Conservation (phyloP, 2,797 vertebrate genomes). For the Clarias pachynema region DNA sequence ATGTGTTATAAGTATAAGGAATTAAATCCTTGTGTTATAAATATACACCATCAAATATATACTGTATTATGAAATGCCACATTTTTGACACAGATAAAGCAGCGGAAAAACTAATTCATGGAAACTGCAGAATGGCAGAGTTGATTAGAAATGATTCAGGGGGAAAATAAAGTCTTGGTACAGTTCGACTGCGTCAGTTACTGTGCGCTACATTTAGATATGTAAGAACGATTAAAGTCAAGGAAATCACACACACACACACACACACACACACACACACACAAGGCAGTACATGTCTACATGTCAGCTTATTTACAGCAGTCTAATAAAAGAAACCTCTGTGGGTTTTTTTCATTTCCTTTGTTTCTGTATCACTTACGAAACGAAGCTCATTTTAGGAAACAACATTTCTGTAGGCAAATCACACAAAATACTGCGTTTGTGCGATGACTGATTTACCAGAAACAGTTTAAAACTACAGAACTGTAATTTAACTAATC, state of each 20-base stretch:
- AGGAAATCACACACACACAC: not conserved
- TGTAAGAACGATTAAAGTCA: constrained; percentile 9
- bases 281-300: not conserved
- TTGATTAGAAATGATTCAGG: constrained; percentile 13
- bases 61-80: not conserved
- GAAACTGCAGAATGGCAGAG: not conserved
- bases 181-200: not conserved
- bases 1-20: not conserved
- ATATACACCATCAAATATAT: not conserved
- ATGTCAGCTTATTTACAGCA: not conserved
- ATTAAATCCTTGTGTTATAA: not conserved
- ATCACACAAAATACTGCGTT: not conserved
- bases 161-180: not conserved
- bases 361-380: not conserved
- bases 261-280: not conserved
- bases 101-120: not conserved
- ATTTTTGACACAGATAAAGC: not conserved
- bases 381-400: not conserved
- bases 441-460: not conserved
- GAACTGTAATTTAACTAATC: not conserved
- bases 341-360: not conserved
- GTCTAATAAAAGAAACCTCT: constrained; percentile 6
- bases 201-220: not conserved
- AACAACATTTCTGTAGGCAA: not conserved
- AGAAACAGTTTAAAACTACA: not conserved